Evolutionary conservation across 1,140 invertebrate genomes (phyloP).

Genomic region (Calephelis virginiensis): DNA sequence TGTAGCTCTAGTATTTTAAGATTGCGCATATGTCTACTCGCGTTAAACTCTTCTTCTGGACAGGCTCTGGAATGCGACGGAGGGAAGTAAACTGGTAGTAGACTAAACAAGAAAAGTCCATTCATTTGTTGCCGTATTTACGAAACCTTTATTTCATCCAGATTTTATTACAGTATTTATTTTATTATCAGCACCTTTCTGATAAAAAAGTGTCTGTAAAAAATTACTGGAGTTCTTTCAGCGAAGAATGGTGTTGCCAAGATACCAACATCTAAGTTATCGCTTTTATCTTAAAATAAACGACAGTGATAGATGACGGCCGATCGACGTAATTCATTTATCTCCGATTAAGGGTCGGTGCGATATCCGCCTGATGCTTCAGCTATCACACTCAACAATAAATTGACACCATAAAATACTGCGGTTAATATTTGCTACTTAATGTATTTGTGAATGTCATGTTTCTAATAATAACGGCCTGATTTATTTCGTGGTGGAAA

Average conservation of each 20-base stretch:
- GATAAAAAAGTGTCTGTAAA: neutral
- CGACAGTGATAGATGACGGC: slow-evolving; percentile 61
- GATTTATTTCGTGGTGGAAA: too few relatives aligned
- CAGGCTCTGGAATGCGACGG: too few relatives aligned
- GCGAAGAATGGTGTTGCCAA: slow-evolving; percentile 12
- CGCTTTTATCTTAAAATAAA: slow-evolving; percentile 67
- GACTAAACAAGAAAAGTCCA: too few relatives aligned
- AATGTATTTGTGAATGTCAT: too few relatives aligned
- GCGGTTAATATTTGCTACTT: neutral
- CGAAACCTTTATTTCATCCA: too few relatives aligned
- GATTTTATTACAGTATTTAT: neutral
- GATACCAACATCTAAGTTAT: slow-evolving; percentile 47
- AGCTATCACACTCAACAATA: slow-evolving; percentile 40
- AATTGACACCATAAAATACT: slow-evolving; percentile 39
- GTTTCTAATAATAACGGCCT: too few relatives aligned
- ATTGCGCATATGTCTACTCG: too few relatives aligned
- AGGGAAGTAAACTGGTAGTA: too few relatives aligned
- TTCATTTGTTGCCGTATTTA: neutral
- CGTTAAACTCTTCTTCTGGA: too few relatives aligned
- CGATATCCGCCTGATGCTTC: slow-evolving; percentile 32
- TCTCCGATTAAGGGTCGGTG: slow-evolving; percentile 53
- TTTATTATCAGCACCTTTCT: neutral
- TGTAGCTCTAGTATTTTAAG: too few relatives aligned
- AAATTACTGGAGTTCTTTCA: slow-evolving; percentile 1
- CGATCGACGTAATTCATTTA: slow-evolving; percentile 62